Conservation (phyloP, 2,797 vertebrate species). For the Gallirallus australis region DNA sequence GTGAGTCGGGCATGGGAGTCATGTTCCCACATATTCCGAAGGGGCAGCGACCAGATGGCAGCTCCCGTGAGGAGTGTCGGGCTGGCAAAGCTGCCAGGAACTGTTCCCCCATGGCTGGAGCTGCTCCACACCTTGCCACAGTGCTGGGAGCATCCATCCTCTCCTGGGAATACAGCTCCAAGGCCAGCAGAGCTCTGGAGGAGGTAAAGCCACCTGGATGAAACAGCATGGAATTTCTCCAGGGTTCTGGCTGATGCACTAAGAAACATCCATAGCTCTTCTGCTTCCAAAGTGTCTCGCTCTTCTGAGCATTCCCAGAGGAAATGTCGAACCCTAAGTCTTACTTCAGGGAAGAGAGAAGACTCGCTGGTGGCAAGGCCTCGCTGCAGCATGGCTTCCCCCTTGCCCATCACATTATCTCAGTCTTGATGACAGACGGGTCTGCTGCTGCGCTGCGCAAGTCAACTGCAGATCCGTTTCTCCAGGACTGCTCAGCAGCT, state of each 20-base stretch:
- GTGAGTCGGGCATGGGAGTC: neutral
- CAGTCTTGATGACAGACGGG: neutral
- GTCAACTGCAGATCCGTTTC: neutral
- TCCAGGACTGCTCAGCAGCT: constrained; percentile 60
- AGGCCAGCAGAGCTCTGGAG: neutral
- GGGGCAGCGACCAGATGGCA: neutral
- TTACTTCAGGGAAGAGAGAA: neutral
- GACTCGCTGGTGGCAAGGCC: neutral
- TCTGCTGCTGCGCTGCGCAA: neutral
- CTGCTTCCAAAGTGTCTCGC: neutral
- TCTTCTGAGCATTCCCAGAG: neutral
- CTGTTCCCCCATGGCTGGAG: accelerated
- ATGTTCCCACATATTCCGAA: neutral
- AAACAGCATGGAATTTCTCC: neutral
- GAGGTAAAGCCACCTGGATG: neutral
- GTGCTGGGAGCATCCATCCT: accelerated
- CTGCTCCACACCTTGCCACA: neutral
- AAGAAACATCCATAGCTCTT: neutral
- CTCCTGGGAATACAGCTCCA: neutral
- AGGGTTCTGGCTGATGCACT: neutral
- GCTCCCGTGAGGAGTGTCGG: neutral
- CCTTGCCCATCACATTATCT: neutral
- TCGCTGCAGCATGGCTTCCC: neutral
- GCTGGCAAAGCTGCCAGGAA: neutral
- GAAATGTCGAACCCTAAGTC: neutral